These are phyloP conservation scores for Albula goreensis DNA, from an alignment of 2,113 vertebrate genomes.

Conservation along the genomic window DNA sequence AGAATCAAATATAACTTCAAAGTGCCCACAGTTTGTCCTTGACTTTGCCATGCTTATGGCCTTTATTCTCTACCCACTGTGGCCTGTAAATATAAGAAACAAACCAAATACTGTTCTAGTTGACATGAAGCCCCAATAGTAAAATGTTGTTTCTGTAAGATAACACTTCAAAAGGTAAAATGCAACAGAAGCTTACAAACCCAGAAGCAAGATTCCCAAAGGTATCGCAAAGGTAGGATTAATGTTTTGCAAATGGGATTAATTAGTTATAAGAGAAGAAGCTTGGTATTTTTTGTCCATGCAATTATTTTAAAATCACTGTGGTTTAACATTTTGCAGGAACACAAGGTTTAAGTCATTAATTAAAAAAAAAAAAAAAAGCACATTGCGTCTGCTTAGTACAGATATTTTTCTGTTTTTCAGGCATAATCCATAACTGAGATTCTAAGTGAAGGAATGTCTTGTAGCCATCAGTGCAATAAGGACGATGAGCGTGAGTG, in stretches of 20 bases:
- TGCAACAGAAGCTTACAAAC: conserved; percentile 29
- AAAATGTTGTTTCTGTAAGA: conserved; percentile 31
- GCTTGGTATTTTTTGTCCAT: conserved; percentile 20
- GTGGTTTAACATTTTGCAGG: conserved; percentile 33
- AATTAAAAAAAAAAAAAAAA: conserved; percentile 14
- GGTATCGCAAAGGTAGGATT: conserved; percentile 29
- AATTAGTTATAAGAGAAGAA: conserved; percentile 35
- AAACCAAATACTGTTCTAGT: not conserved
- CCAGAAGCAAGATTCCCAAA: conserved; percentile 23
- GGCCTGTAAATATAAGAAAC: not conserved
- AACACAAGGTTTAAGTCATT: conserved; percentile 34
- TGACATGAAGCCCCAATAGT: conserved; percentile 13
- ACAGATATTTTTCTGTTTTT: conserved; percentile 27
- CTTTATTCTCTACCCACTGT: not conserved
- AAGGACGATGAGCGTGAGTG: not conserved
- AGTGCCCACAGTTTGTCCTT: not conserved
- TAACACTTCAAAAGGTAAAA: conserved; percentile 36
- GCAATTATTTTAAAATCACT: conserved; percentile 29
- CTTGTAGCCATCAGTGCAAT: conserved; percentile 5
- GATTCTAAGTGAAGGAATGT: conserved; percentile 2
- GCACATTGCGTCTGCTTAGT: conserved; percentile 31
- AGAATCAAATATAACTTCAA: not conserved
- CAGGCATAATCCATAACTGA: conserved; percentile 14
- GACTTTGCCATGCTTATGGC: not conserved
- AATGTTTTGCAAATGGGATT: conserved; percentile 41